A percentile compares a stretch with the other conserved stretches of the same genome.
Conservation (phyloP, 2,113 vertebrate species). For the Ifrita kowaldi region DNA sequence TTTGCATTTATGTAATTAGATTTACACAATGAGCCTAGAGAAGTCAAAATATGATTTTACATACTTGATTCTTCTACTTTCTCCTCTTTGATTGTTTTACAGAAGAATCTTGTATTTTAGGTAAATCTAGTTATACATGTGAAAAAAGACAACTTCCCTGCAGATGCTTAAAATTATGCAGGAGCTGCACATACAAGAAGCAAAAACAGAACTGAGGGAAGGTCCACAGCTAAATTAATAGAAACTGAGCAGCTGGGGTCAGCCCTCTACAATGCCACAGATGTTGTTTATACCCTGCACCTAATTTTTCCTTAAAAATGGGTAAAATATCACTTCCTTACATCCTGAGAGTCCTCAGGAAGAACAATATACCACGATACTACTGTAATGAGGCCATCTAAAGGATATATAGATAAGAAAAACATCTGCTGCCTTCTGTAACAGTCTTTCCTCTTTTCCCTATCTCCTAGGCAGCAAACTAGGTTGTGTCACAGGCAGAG, state of each 20-base stretch:
- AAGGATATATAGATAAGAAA: constrained; percentile 29
- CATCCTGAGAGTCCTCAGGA: not conserved
- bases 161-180: not conserved
- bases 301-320: not conserved
- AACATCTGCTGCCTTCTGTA: not conserved
- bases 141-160: not conserved
- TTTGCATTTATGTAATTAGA: not conserved
- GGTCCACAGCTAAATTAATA: not conserved
- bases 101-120: not conserved
- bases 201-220: not conserved
- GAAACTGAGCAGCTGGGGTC: not conserved
- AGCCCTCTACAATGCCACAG: not conserved
- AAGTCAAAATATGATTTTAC: not conserved
- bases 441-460: not conserved
- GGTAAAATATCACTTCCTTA: not conserved
- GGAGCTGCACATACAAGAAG: not conserved
- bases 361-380: not conserved
- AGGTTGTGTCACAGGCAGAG: not conserved
- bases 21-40: not conserved
- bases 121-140: not conserved
- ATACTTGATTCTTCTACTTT: not conserved
- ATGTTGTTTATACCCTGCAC: not conserved
- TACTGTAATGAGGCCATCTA: not conserved
- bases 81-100: not conserved
- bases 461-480: constrained; percentile 12